These are phyloP conservation scores for Corvus cornix DNA, from an alignment of 2,113 vertebrate genomes.

Conservation along the genomic window DNA sequence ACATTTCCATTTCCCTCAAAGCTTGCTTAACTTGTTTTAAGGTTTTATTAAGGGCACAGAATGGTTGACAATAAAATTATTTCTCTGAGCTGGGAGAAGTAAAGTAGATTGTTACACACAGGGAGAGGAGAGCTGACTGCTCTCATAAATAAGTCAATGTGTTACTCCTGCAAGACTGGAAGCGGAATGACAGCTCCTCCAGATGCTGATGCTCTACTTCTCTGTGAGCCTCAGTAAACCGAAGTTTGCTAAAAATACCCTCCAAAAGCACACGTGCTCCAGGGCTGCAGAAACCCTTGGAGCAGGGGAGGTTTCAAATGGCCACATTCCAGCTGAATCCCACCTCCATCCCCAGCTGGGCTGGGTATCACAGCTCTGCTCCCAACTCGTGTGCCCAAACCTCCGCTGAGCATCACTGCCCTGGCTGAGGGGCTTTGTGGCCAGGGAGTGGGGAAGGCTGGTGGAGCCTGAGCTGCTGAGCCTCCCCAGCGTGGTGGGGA, in stretches of 20 bases:
- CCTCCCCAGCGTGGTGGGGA: not conserved
- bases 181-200: slow-evolving; percentile 48
- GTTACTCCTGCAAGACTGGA: slow-evolving; percentile 70
- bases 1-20: not conserved
- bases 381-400: not conserved
- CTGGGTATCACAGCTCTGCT: not conserved
- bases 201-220: slow-evolving; percentile 47
- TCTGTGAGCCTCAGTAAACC: slow-evolving; percentile 9
- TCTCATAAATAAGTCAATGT: slow-evolving; percentile 71
- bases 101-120: slow-evolving; percentile 14
- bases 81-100: slow-evolving; percentile 1
- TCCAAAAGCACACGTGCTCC: not conserved
- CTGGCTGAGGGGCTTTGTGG: rapidly evolving
- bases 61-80: slow-evolving; percentile 7
- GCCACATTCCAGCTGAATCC: not conserved
- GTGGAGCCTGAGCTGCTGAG: not conserved
- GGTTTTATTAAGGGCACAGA: slow-evolving; percentile 9
- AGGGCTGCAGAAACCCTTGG: not conserved
- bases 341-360: not conserved
- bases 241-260: slow-evolving; percentile 53
- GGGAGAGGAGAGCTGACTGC: slow-evolving; percentile 26
- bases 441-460: not conserved
- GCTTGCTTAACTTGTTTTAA: not conserved
- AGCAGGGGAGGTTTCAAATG: not conserved
- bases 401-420: rapidly evolving